Base-by-base conservation (phyloP, 2,797 vertebrate species). In the Urocyon cinereoargenteus region DNA sequence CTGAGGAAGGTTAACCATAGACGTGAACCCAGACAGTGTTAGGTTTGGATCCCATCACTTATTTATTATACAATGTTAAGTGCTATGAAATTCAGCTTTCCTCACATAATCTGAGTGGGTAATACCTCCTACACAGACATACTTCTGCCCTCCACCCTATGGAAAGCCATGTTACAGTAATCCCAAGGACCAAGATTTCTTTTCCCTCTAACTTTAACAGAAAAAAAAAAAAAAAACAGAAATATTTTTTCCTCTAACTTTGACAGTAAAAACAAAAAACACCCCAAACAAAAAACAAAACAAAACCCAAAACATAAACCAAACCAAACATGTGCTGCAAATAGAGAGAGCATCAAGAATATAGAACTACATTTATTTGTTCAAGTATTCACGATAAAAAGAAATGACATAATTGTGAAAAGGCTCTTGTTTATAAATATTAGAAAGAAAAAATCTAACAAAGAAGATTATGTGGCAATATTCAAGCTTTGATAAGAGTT, bases 361-460 rank as follows among this genome's bases (percentile, higher is more conserved):
- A 34, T 3, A 53, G 55, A 92, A 59, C 34, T 81, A 62, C 10
- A 59, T 81, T 70, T 94, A 82, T 75, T 73, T 94, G 45, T 88
- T 64, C 40, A 84, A 90, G 10, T 70, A 51, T 59, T 88, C 64
- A 73, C 66, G 77, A 87, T 93, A 92, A 66, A 92, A 87, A 94
- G 14, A 90, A 96, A n/a, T 82, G 16, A 19, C 31, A 24, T 68
- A 36, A 85, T 73, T 95, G 14, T 82, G 22, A 75, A 94, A 96
- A 90, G 28, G 10, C 28, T 86, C 19, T n/a, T 92, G 6, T 79
- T 96, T 73, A 59, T 45, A 96, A 91, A 90, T 85, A 91, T 88
- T 78, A 75, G 59, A 57, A 66, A 61, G 59, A 83, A 77, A 72
- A 85, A 77, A 88, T 34, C 34, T 66, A 93, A 81, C 51, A 81